A percentile compares a stretch with the other conserved stretches of the same genome.
Conservation (phyloP, 2,797 vertebrate species). For the Tokudaia muenninki region DNA sequence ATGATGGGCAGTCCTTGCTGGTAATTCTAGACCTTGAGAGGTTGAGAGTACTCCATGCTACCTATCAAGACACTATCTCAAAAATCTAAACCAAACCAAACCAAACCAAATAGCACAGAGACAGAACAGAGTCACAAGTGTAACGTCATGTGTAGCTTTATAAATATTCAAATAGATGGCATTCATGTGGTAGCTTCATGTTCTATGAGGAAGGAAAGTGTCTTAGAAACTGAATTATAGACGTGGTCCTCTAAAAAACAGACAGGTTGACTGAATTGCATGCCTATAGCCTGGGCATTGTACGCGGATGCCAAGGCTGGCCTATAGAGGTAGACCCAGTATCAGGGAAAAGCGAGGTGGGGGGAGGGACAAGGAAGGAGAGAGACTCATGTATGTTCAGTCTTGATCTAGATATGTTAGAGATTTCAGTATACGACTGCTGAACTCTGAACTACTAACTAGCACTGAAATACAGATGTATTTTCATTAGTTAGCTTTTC, state of each 20-base stretch:
- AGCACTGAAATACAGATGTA: slow-evolving; percentile 1
- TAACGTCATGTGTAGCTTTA: slow-evolving; percentile 6
- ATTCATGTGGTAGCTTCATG: slow-evolving; percentile 50
- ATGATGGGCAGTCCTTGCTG: not conserved
- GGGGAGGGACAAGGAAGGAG: not conserved
- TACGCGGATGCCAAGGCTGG: not conserved
- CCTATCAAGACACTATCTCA: not conserved
- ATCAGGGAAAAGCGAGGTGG: not conserved
- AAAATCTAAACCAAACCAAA: not conserved
- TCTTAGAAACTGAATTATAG: slow-evolving; percentile 14
- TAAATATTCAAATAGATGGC: slow-evolving; percentile 44
- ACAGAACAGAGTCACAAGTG: not conserved
- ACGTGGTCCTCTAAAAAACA: not conserved
- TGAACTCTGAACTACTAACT: not conserved
- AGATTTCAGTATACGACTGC: slow-evolving; percentile 21
- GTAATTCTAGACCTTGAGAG: not conserved
- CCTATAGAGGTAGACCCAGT: not conserved
- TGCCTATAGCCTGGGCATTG: not conserved
- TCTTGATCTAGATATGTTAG: slow-evolving; percentile 45
- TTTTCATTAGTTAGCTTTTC: slow-evolving; percentile 22
- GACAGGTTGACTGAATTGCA: not conserved
- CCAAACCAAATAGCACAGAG: not conserved
- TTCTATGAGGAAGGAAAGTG: not conserved
- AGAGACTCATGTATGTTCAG: slow-evolving; percentile 27
- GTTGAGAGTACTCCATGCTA: not conserved